phyloP scores from a whole-genome alignment of 2,113 vertebrate species.

The Echinops telfairi region DNA sequence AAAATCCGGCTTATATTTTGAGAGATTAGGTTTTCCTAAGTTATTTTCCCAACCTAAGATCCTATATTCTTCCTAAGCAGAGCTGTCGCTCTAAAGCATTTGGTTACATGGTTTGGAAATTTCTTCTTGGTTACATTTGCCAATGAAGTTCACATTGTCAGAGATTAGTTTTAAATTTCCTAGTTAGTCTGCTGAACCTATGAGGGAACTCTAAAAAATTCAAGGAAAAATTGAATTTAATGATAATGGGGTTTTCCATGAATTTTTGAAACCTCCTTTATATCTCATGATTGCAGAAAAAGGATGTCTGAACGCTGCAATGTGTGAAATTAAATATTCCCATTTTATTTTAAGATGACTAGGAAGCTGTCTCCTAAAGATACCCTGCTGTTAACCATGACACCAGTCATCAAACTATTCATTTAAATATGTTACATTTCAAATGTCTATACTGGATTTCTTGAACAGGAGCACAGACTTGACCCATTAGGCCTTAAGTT shows the following conservation, averaged over 20 bases:
- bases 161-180: not conserved
- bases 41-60: not conserved
- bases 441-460: not conserved
- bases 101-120: not conserved
- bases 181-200: not conserved
- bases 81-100: not conserved
- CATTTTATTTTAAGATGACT: conserved; percentile 36
- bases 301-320: not conserved
- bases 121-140: not conserved
- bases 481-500: not conserved
- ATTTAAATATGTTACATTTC: not conserved
- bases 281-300: not conserved
- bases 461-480: not conserved
- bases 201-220: too few relatives aligned
- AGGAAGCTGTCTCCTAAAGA: not conserved
- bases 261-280: too few relatives aligned
- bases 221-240: too few relatives aligned
- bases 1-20: conserved; percentile 12
- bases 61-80: not conserved
- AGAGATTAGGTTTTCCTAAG: conserved; percentile 10
- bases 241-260: too few relatives aligned
- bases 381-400: not conserved
- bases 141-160: not conserved
- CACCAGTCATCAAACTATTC: not conserved
- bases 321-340: not conserved